Percentiles rank a stretch among this genome's conserved stretches.
phyloP scores from a whole-genome alignment of 2,888 invertebrate species.

The Morinoia aosen region DNA sequence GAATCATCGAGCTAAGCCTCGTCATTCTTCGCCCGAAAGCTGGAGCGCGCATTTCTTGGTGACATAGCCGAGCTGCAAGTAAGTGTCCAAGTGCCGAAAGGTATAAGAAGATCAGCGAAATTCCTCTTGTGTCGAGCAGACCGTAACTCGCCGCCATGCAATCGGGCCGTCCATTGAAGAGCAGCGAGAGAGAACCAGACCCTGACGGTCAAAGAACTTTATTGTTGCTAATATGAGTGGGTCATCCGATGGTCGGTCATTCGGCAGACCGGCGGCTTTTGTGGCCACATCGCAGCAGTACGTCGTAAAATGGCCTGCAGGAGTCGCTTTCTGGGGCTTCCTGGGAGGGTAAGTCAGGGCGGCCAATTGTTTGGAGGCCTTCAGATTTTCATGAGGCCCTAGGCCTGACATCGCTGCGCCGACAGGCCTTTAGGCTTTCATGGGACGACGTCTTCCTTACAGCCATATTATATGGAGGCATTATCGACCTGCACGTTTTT shows the following conservation, averaged over 20 bases:
- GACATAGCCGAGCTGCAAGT: neutral
- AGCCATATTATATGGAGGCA: neutral
- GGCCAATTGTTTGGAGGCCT: slow-evolving; percentile 2
- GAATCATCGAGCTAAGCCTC: neutral
- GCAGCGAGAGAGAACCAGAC: slow-evolving; percentile 31
- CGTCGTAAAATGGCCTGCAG: slow-evolving; percentile 16
- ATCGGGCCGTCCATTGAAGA: slow-evolving; percentile 41
- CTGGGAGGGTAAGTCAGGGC: neutral
- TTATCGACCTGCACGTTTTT: neutral
- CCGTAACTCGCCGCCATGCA: slow-evolving; percentile 34
- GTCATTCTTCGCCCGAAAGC: neutral
- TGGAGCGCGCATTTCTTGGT: neutral
- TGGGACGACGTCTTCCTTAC: neutral
- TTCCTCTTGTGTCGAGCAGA: slow-evolving; percentile 28
- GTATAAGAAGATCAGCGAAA: slow-evolving; percentile 44
- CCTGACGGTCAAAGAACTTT: slow-evolving; percentile 14
- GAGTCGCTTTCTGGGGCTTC: neutral
- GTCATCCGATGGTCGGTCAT: slow-evolving; percentile 32
- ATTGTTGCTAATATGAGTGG: slow-evolving; percentile 47
- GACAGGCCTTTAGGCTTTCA: neutral
- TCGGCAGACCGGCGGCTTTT: neutral
- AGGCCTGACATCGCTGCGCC: neutral
- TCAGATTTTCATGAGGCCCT: neutral
- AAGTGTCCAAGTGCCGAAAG: slow-evolving; percentile 31
- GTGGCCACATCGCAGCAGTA: neutral